Conservation (phyloP, 1,140 invertebrate species). For the Coelopa frigida region DNA sequence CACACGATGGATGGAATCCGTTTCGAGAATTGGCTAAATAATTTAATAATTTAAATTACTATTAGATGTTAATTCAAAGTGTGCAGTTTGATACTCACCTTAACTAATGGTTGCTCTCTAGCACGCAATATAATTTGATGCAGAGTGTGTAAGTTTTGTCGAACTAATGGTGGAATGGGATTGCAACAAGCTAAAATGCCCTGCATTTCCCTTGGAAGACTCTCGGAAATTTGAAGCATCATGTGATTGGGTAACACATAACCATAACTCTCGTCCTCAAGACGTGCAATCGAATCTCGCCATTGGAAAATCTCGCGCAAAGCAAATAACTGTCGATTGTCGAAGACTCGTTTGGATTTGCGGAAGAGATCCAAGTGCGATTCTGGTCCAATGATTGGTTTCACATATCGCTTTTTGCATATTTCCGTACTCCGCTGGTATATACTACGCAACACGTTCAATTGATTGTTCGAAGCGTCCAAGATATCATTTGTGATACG, state of each 20-base stretch:
- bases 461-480: conserved; percentile 57
- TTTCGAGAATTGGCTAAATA: conserved; percentile 47
- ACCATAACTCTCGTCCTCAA: conserved; percentile 84
- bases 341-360: conserved; percentile 74
- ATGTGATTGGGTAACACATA: conserved; percentile 95
- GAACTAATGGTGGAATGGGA: conserved; percentile 82
- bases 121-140: conserved; percentile 72
- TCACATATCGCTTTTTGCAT: conserved; percentile 72
- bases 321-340: conserved; percentile 77
- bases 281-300: conserved; percentile 77
- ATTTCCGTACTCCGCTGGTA: conserved; percentile 64
- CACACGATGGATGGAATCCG: conserved; percentile 46
- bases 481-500: conserved; percentile 71
- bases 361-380: conserved; percentile 68
- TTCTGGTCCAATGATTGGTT: conserved; percentile 65
- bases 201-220: conserved; percentile 87
- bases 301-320: conserved; percentile 77
- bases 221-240: conserved; percentile 83
- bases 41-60: conserved; percentile 8
- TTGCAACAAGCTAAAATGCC: conserved; percentile 91
- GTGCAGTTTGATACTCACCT: conserved; percentile 45
- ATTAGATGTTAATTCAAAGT: not conserved
- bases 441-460: conserved; percentile 63
- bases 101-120: conserved; percentile 62
- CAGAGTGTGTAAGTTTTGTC: conserved; percentile 65